These are phyloP conservation scores for Eulemur mongoz DNA, from an alignment of 2,797 vertebrate species.

Conservation along the genomic window DNA sequence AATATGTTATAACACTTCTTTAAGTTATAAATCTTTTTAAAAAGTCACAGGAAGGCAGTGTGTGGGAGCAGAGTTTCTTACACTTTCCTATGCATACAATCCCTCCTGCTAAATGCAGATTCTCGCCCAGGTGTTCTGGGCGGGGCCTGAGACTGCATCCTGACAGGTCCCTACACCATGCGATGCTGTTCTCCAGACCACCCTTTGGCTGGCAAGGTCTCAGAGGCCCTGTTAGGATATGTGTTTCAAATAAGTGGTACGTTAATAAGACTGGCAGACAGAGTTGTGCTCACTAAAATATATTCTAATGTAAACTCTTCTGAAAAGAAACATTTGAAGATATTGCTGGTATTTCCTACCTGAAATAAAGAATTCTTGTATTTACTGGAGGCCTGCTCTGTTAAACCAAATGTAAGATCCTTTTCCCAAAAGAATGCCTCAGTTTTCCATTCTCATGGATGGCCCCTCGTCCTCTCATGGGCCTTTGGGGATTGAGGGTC, in stretches of 20 bases:
- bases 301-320: neutral
- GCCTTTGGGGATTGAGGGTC: neutral
- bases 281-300: neutral
- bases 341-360: neutral
- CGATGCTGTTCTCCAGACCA: neutral
- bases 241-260: neutral
- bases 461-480: accelerated
- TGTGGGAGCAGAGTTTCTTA: neutral
- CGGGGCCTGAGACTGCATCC: no score
- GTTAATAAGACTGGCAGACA: neutral
- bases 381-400: neutral
- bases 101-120: neutral
- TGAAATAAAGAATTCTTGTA: neutral
- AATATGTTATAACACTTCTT: neutral
- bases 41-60: neutral
- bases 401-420: neutral
- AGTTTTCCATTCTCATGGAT: neutral
- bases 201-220: neutral
- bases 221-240: neutral
- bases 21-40: neutral
- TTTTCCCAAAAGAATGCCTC: neutral
- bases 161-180: neutral
- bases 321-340: neutral
- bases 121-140: neutral
- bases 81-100: neutral